Base-by-base conservation (phyloP, 2,797 vertebrate genomes). In the Ctenosaura bakeri region DNA sequence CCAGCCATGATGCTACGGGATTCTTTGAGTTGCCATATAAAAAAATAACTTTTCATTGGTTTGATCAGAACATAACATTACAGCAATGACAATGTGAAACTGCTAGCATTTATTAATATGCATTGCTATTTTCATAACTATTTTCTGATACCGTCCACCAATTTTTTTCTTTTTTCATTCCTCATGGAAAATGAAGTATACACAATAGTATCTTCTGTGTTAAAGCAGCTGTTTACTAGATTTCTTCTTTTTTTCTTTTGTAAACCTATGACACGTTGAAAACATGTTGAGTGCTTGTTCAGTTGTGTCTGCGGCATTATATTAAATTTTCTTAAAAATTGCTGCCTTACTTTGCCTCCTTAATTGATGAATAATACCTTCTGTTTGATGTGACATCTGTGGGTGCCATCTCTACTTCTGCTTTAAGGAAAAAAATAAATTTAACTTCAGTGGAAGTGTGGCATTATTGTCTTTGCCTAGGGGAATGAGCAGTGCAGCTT, bases 151-250 rank as follows among this genome's bases (percentile, higher is more conserved):
- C 35, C 71, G 38, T 88, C 46, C 46, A 90, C 32, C 18, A 74
- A 32, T 29, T 87, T 86, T 56, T 91, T 64, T 6, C 32, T 87
- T 86, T 56, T 91, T 64, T 6, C 3, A 76, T 32, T 93, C 83
- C 76, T 85, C 88, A 0, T 4, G 71, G 80, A 71, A 92, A 56
- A 0, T 2, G 42, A 46, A 46, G 42, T 46, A 46, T 46, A 46
- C 42, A 46, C 42, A 46, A 52, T 38, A 0, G 0, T 90, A 85
- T 77, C 35, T 90, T 62, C 85, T 91, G 59, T 88, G 77, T 78
- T 35, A 89, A 93, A 91, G 80, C 56, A 71, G 56, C 8, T 89
- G 42, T 91, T 93, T 93, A 87, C 77, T 90, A 69, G 38, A 29
- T 0, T 87, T 91, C 56, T 12, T 95, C n/a, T 29, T 66, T 52